Percentiles rank a stretch among this genome's conserved stretches.
phyloP scores from a whole-genome alignment of 2,113 vertebrate genomes.

The Poicephalus meyeri region DNA sequence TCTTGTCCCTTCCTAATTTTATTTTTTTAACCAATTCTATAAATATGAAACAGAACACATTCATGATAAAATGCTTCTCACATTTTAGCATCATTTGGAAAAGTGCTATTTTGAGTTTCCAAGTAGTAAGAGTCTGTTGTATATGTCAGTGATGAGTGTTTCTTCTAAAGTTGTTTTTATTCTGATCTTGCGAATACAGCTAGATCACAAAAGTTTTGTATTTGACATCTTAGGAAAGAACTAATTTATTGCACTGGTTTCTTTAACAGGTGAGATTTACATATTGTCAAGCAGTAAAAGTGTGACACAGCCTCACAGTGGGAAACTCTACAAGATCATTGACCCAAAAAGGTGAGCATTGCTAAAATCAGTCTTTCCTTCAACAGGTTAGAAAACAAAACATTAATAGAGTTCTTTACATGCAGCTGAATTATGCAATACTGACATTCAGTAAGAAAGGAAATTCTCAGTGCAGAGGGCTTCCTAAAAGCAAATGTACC shows the following conservation, averaged over 20 bases:
- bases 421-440: background rate
- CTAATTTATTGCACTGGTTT: background rate
- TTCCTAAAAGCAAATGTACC: background rate
- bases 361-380: background rate
- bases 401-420: background rate
- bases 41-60: background rate
- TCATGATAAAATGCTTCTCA: background rate
- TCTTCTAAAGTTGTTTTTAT: background rate
- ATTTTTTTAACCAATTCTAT: background rate
- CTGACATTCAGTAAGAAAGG: background rate
- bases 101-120: background rate
- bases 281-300: constrained; percentile 95
- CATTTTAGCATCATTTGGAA: background rate
- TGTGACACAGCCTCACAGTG: constrained; percentile 90
- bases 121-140: background rate
- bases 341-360: constrained; percentile 92
- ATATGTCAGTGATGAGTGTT: background rate
- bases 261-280: constrained; percentile 91
- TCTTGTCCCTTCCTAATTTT: background rate
- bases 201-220: background rate
- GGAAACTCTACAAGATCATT: constrained; percentile 95
- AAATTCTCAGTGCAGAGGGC: background rate
- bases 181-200: background rate
- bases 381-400: background rate
- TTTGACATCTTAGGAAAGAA: background rate